These are phyloP conservation scores for Lasioglossum marginatum DNA, from an alignment of 2,888 invertebrate species.

Conservation along the genomic window DNA sequence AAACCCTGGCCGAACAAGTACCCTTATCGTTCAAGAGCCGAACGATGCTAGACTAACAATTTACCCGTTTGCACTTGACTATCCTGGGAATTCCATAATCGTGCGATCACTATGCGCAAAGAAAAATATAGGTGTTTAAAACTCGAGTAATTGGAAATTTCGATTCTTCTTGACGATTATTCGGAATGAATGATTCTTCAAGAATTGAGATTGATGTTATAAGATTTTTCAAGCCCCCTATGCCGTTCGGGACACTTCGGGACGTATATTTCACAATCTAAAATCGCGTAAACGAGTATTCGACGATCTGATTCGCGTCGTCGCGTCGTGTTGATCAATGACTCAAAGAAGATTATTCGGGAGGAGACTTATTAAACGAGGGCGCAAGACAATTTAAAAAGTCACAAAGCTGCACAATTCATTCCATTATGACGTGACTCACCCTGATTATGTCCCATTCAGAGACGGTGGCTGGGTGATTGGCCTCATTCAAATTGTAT, in stretches of 20 bases:
- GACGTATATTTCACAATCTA: neutral
- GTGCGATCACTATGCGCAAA: neutral
- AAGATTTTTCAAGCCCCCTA: neutral
- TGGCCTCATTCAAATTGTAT: constrained; percentile 75
- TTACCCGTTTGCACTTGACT: constrained; percentile 13
- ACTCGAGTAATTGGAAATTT: neutral
- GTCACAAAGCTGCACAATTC: constrained; percentile 56
- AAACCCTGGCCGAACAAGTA: constrained; percentile 52
- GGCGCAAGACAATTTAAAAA: constrained; percentile 54
- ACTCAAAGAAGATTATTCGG: constrained; percentile 32
- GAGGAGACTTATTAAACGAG: constrained; percentile 27
- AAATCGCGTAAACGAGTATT: constrained; percentile 3
- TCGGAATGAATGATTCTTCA: neutral
- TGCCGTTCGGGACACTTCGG: too few species aligned
- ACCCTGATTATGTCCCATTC: constrained; percentile 81
- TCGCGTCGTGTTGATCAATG: constrained; percentile 16
- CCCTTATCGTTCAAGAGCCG: constrained; percentile 33
- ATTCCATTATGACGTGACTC: constrained; percentile 60
- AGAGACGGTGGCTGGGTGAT: constrained; percentile 78
- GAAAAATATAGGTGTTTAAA: neutral
- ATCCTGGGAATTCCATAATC: neutral
- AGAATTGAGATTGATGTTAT: neutral
- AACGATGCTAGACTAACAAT: constrained; percentile 44
- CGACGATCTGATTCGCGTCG: constrained; percentile 13
- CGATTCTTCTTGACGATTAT: neutral